Base-by-base conservation (phyloP, 1,140 invertebrate species). In the Centruroides vittatus region DNA sequence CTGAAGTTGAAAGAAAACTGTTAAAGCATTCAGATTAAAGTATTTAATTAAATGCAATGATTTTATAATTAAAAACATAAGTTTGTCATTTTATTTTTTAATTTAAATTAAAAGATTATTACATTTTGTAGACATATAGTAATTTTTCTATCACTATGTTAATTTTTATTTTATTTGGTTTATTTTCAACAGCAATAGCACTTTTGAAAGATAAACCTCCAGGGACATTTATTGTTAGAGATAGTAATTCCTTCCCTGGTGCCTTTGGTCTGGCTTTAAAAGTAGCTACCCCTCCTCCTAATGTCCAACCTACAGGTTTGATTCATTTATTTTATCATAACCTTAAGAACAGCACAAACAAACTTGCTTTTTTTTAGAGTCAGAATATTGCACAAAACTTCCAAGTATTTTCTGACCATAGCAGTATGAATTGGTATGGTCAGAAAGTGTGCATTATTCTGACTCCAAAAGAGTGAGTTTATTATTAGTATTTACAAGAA, bases 211-310 rank as follows among this genome's bases (percentile, higher is more conserved):
- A 91, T 65, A 86, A 91, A 65, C 78, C 83, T 47, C 86, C 93
- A 5, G 94, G 94, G 34, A 89, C 91, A 4, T 98, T 98, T 76
- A 83, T 98, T 8, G 92, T 98, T 1, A 82, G 95, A 46, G 93
- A 98, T 73, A 85, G 82, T 59, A 86, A 93, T 75, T 91, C 88
- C 9, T 97, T 95, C 76, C 91, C 91, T 35, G 93, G 94, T 61
- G 93, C 93, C 6, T 98, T 93, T 73, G 95, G 95, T 0, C 76
- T 98, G 57, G 95, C 95, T 0, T 75, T 98, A 35, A 93, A 96
- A 73, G 93, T 56, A 36, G 51, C 51, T 36, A 36, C 35, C 8
- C 51, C 51, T 23, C 51, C 51, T 8, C 23, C 51, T 36, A 53
- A 53, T 36, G 51, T 53, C 51, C 23, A 36, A 53, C 35, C 51